Evolutionary conservation across 1,140 invertebrate genomes (phyloP), one percentile per base, ranked within the genome.

Genomic region (Bilobella aurantiaca): DNA sequence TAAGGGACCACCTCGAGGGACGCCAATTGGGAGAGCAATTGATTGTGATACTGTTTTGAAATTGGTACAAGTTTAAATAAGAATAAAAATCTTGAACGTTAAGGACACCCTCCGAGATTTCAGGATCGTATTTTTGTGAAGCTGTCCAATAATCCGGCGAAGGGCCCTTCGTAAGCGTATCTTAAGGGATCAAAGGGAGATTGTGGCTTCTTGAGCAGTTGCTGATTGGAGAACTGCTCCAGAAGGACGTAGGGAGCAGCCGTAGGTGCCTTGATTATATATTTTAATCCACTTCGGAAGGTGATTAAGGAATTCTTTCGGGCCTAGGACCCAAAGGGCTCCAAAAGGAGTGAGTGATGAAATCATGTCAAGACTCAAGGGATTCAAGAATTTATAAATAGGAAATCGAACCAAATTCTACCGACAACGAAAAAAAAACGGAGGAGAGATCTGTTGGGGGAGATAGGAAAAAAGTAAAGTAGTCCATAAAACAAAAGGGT

Each of bases 241-340:
- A 8, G 8, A 18, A 12, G 8, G 34, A 42, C 34, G 34, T 8
- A 42, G 49, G 37, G 8, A 14, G 23, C 3, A 14, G 49, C 21
- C 25, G 14, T 53, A 53, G 49, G 49, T 53, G 49, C 49, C 49
- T 53, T 53, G 49, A 53, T 53, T 53, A 53, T 23, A 53, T 53
- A 53, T 53, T 53, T 53, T 53, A 53, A 53, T 53, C 49, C 49
- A 14, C 3, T 5, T 23, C 3, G 49, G 8, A 16, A 18, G 49
- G 49, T 53, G 12, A 53, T 53, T 53, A 53, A 53, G 49, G 49
- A 23, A 53, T 53, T 53, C 49, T 53, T 53, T 5, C 49, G 8
- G 8, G 49, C 23, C n/a, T 12, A 42, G 12, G 23, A 14, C 12
- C 21, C 21, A 14, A 23, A 53, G 21, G 21, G 49, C 8, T 23